Base-by-base conservation (phyloP, 2,797 vertebrate species). In the Artibeus lituratus region DNA sequence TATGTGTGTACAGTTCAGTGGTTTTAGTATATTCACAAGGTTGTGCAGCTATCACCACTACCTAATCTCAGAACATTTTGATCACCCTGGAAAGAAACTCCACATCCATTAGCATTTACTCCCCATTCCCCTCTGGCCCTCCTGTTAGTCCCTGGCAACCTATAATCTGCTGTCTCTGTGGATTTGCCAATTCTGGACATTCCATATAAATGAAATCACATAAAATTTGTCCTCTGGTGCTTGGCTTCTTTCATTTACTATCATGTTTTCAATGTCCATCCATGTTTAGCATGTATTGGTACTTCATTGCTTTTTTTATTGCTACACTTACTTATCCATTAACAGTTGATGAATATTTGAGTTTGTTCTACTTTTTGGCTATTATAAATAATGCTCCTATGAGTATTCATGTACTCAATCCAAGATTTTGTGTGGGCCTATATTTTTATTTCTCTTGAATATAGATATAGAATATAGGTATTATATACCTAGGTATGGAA, bases 281-380 rank as follows among this genome's bases (percentile, higher is more conserved):
- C 5, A 9, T 57, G 37, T 47, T 74, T 94, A 67, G 44, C 37
- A 49, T 81, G 22, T 91, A 74, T 88, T 21, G 55, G 47, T 76
- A 35, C 37, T 92, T 92, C 21, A 80, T 80, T 94, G 44, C 74
- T 87, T 94, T 87, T 94, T 94, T 94, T 94, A 76, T 89, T 74
- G 32, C 44, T 7, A 62, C 21, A 37, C 49, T 83, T 81, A 94
- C 62, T 92, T 90, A 83, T 80, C 44, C 12, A 7, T 74, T 90
- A 29, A 85, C 42, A 87, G 29, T 37, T 93, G 51, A 67, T 91
- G 57, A 47, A 77, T 32, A 77, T 95, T 91, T 86, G 21, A 82
- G 29, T 78, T 94, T 32, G 74, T 93, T 85, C 37, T 22, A n/a
- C 47, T 84, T 80, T 88, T 74, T 93, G 42, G 37, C 37, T 89